phyloP scores from a whole-genome alignment of 2,797 vertebrate genomes.

The Knipowitschia caucasica region DNA sequence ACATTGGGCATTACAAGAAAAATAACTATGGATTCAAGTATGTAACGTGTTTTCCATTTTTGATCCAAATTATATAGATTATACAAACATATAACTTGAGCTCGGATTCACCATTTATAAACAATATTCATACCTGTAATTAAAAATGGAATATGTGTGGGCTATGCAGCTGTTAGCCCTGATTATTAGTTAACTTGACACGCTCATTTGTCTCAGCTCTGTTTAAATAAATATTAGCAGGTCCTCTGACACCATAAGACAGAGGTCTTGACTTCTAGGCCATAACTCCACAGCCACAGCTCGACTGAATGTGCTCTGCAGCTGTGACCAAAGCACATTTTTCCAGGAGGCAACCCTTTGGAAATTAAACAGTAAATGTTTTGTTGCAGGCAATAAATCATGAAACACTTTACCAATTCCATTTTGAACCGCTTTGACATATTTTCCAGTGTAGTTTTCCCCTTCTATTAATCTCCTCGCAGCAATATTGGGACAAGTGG shows the following conservation, averaged over 20 bases:
- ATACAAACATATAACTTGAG: no score
- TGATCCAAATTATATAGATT: no score
- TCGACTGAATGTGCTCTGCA: constrained; percentile 29
- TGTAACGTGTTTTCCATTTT: no score
- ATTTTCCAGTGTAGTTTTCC: constrained; percentile 54
- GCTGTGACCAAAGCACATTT: constrained; percentile 48
- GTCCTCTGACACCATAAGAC: constrained; percentile 20
- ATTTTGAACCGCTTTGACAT: constrained; percentile 62
- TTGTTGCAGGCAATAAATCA: constrained; percentile 66
- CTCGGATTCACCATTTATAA: no score
- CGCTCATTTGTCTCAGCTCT: constrained; percentile 17
- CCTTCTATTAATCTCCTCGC: constrained; percentile 53
- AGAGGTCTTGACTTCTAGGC: constrained; percentile 32
- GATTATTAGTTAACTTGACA: constrained; percentile 15
- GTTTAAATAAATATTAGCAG: constrained; percentile 35
- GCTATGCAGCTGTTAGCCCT: neutral
- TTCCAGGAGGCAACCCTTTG: constrained; percentile 58
- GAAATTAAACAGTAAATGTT: constrained; percentile 55
- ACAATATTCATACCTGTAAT: no score
- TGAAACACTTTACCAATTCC: constrained; percentile 58
- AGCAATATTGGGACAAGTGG: constrained; percentile 38
- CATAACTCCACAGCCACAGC: constrained; percentile 22
- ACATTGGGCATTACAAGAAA: no score
- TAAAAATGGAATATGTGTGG: no score
- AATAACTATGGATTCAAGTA: no score